Percentiles rank a stretch among this genome's conserved stretches.
These are phyloP conservation scores for Perdita meconis DNA, from an alignment of 2,888 invertebrate species.

Conservation along the genomic window DNA sequence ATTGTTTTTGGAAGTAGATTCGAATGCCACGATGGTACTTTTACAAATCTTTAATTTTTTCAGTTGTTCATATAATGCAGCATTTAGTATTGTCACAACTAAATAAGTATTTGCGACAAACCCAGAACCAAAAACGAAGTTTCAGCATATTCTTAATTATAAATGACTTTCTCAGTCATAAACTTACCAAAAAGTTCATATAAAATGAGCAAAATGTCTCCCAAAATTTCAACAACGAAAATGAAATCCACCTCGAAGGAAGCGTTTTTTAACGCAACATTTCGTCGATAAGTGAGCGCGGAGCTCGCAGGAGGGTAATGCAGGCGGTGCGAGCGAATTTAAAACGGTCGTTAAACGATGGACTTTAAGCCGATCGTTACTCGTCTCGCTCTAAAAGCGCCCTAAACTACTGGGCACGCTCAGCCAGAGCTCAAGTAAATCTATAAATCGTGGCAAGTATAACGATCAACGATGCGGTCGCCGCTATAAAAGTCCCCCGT, in stretches of 20 bases:
- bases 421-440: constrained; percentile 59
- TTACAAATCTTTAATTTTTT: too few species aligned
- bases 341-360: constrained; percentile 72
- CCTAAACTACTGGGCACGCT: constrained; percentile 64
- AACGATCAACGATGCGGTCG: constrained; percentile 67
- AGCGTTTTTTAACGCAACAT: constrained; percentile 18
- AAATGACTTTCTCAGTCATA: too few species aligned
- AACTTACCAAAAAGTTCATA: too few species aligned
- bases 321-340: constrained; percentile 62
- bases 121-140: too few species aligned
- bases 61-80: too few species aligned
- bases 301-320: constrained; percentile 41
- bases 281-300: constrained; percentile 39
- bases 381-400: constrained; percentile 63
- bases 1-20: too few species aligned
- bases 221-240: background rate
- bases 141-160: too few species aligned
- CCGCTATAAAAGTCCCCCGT: constrained; percentile 68
- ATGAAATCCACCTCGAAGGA: too few species aligned
- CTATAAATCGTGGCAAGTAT: constrained; percentile 72
- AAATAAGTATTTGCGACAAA: too few species aligned
- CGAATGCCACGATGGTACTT: too few species aligned
- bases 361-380: constrained; percentile 69
- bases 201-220: too few species aligned
- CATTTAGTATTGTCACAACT: too few species aligned